Evolutionary conservation across 2,797 vertebrate species (phyloP).

Genomic region (Capromys pilorides): DNA sequence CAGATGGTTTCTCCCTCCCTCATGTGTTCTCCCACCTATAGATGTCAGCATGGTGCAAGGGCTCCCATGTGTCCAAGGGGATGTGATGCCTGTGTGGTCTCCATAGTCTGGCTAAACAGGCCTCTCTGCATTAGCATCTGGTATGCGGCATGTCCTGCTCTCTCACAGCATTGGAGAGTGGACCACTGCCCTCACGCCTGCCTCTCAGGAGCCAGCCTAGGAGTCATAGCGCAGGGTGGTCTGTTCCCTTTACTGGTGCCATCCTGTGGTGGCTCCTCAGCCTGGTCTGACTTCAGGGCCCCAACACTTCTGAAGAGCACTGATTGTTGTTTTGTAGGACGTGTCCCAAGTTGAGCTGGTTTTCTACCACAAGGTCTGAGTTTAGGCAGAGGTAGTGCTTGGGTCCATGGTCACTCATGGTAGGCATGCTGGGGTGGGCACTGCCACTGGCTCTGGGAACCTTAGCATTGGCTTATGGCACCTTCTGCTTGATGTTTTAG

Average conservation of each 20-base stretch:
- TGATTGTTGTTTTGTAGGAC: neutral
- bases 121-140: too few relatives aligned
- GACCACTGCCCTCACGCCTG: too few relatives aligned
- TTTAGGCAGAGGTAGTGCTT: neutral
- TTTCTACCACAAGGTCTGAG: neutral
- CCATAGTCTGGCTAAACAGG: neutral
- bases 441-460: neutral
- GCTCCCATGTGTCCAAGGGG: neutral
- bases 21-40: neutral
- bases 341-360: neutral
- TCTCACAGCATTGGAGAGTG: neutral
- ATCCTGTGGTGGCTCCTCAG: neutral
- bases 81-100: neutral
- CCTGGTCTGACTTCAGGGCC: neutral
- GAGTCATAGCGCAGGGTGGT: too few relatives aligned
- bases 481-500: neutral
- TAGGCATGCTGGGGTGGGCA: neutral
- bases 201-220: neutral
- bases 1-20: neutral
- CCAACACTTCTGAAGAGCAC: neutral
- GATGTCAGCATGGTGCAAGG: neutral
- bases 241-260: neutral
- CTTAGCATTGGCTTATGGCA: neutral
- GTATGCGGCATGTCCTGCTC: neutral
- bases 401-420: neutral